Evolutionary conservation across 2,888 invertebrate genomes (phyloP), one percentile per base, ranked within the genome.

Genomic region (Trachelus tabidus): DNA sequence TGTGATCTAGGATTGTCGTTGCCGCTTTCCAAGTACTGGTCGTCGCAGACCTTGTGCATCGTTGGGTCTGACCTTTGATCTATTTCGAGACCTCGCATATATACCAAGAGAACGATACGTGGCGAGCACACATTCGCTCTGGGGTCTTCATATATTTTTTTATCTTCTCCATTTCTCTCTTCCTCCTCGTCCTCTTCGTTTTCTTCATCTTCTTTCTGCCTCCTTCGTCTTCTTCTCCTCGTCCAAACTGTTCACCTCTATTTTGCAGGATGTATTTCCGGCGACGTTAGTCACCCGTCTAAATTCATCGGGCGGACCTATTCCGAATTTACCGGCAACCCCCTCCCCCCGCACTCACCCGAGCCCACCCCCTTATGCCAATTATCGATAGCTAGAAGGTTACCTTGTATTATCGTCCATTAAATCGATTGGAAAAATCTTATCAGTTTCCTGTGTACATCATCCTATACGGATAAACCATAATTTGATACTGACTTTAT

Each of bases 281-380:
- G 84, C 87, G 81, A 75, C 75, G 79, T 87, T 87, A 87, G 85
- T 85, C 87, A 85, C 76, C 83, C 34, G 81, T 81, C 83, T 83
- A 82, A 86, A 84, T 80, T 81, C 83, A 81, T 35, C 75, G 68
- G 31, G 31, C 68, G 75, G 68, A 56, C 56, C 56, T 56, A 23
- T 56, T 56, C 23, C 56, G 56, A 56, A 56, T 56, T 56, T 56
- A 56, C 56, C 9, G 56, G 56, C 56, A 3, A 56, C 33, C 78
- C 30, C 31, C 73, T 12, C 30, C 31, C 12, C 15, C 81, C 77
- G 40, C 69, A 79, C 76, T 79, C 74, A 73, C 68, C 35, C 69
- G 37, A 23, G n/a, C 77, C 23, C 69, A 34, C 69, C 34, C 75
- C 34, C 37, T 23, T 56, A 23, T 56, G 9, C 56, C 56, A 23